Base-by-base conservation (phyloP, 37 sponge, comb jelly and placozoan species). In the Crambe crambe region DNA sequence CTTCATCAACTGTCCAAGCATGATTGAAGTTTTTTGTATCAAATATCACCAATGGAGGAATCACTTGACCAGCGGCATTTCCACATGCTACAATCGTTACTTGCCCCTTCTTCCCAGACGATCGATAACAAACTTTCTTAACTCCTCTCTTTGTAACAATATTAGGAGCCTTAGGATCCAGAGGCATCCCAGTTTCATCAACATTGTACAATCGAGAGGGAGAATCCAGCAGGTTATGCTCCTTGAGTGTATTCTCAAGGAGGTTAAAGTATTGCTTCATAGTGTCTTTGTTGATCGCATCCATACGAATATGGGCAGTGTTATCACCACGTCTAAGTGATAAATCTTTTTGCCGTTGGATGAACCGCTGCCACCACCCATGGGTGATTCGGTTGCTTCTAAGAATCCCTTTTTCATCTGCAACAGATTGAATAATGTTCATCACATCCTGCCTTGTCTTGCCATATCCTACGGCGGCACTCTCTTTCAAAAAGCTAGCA, bases 161-260 rank as follows among this genome's bases (percentile, higher is more conserved):
- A 9, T 40, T 82, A 29, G 75, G 79, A 0, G 89, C 15, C 29
- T 26, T 43, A 38, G 35, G 75, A 25, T 89, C 75, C 31, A 89
- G 60, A 0, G 84, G 89, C 79, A 89, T 61, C 8, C 89, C 84
- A 60, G 37, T 64, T 59, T 89, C 79, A 30, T 83, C 84, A 32
- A 77, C 70, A 39, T 89, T 89, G 68, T 82, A 89, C 0, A 82
- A 42, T 51, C 70, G 74, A 9, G 78, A 34, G 26, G 79, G 89
- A 9, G 35, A 6, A n/a, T 77, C 27, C 25, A 83, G 18, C 36
- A 89, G 74, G 42, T 89, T 51, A 42, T 84, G 25, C 36, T 68
- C 68, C 3, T 57, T 29, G 68, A 89, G 35, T 2, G 36, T 62
- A 12, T 72, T 60, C 37, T 80, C 26, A 25, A 87, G 59, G 30